phyloP scores from a whole-genome alignment of 2,888 invertebrate species.

The Bugulina stolonifera region DNA sequence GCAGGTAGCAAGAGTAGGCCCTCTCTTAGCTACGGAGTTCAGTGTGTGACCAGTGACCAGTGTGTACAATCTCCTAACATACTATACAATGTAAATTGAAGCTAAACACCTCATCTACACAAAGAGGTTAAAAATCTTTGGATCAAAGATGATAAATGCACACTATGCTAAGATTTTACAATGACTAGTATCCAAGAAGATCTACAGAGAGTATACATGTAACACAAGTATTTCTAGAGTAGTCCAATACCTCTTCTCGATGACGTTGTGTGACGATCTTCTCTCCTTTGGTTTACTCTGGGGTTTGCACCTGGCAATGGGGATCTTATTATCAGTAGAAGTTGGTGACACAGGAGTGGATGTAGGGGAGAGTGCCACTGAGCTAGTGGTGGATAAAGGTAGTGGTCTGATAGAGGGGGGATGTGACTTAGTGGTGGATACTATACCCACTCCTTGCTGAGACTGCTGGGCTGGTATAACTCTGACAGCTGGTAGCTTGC shows the following conservation, averaged over 20 bases:
- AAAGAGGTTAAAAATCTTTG: no score
- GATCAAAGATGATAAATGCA: no score
- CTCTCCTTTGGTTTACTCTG: constrained; percentile 21
- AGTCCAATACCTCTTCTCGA: constrained; percentile 69
- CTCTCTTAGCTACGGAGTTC: no score
- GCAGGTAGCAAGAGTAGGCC: no score
- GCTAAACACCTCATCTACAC: no score
- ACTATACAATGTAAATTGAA: no score
- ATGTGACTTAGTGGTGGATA: background rate
- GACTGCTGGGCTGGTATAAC: background rate
- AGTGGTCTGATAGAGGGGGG: background rate
- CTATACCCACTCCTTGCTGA: no score
- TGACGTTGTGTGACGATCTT: constrained; percentile 82
- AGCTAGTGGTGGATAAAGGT: background rate
- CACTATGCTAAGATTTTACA: no score
- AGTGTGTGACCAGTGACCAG: no score
- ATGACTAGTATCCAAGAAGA: no score
- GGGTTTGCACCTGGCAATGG: background rate
- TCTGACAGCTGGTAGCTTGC: background rate
- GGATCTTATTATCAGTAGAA: background rate
- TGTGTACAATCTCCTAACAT: no score
- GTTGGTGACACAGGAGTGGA: background rate
- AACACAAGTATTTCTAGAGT: constrained; percentile 59
- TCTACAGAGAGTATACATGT: no score
- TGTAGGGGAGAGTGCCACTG: background rate